Conservation (phyloP, 2,113 vertebrate species). For the Poeciliopsis occidentalis region DNA sequence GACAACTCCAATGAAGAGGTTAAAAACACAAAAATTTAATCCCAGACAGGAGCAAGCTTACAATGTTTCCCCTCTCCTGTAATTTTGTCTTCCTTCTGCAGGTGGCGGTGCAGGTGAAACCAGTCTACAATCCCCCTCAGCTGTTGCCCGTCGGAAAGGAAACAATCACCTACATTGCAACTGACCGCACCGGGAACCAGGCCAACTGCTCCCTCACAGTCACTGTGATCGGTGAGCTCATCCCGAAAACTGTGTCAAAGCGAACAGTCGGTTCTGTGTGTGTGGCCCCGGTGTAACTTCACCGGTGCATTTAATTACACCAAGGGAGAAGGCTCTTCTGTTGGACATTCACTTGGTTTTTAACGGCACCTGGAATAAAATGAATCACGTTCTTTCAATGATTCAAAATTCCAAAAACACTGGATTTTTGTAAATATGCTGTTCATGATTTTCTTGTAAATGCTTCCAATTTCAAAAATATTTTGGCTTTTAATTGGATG, state of each 20-base stretch:
- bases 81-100: conserved; percentile 52
- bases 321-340: neutral
- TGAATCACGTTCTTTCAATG: neutral
- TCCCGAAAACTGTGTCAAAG: neutral
- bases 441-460: too few relatives aligned
- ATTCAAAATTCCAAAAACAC: too few relatives aligned
- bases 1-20: conserved; percentile 95
- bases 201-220: conserved; percentile 92
- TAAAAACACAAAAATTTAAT: conserved; percentile 6
- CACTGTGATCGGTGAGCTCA: conserved; percentile 89
- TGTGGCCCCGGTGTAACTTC: neutral
- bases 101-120: conserved; percentile 88
- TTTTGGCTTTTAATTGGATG: too few relatives aligned
- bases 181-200: conserved; percentile 86
- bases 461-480: too few relatives aligned
- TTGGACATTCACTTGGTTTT: neutral
- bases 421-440: too few relatives aligned
- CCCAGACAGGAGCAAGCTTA: neutral
- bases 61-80: neutral
- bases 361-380: neutral
- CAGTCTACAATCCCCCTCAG: conserved; percentile 89
- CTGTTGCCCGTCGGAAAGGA: conserved; percentile 90
- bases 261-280: conserved; percentile 1
- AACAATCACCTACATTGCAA: conserved; percentile 87
- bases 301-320: neutral